A percentile compares a stretch with the other conserved stretches of the same genome.
Conservation (phyloP, 92 coral and sea anemone species). For the Epizoanthus stellaris region DNA sequence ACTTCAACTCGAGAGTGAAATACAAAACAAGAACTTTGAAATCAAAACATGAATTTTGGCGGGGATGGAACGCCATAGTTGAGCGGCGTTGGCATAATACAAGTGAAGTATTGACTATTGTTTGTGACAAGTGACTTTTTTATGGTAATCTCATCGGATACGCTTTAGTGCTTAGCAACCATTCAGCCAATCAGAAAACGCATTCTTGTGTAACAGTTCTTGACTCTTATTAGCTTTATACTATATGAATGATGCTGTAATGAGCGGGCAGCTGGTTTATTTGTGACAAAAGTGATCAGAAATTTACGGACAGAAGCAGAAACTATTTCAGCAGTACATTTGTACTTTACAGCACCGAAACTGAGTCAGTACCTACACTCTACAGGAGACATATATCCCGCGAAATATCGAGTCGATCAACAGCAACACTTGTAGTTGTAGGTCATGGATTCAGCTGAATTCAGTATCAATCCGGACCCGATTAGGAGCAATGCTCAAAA, state of each 20-base stretch:
- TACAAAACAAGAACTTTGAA: too few relatives aligned
- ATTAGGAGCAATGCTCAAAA: conserved; percentile 78
- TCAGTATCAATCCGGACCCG: conserved; percentile 51
- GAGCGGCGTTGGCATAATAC: background rate
- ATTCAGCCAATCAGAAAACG: conserved; percentile 20
- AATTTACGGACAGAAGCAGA: background rate
- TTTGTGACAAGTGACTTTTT: background rate
- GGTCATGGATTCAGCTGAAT: conserved; percentile 1
- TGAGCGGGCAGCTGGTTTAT: conserved; percentile 7
- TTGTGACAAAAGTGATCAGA: background rate
- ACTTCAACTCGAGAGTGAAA: too few relatives aligned
- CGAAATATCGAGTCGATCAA: too few relatives aligned
- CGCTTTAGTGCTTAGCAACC: conserved; percentile 29
- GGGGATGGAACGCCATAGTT: too few relatives aligned
- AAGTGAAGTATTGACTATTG: background rate
- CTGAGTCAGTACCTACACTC: too few relatives aligned
- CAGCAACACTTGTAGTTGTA: too few relatives aligned
- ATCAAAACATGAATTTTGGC: too few relatives aligned
- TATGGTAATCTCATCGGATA: background rate
- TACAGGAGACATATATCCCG: too few relatives aligned
- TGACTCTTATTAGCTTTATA: background rate
- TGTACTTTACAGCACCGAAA: background rate
- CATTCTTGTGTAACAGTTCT: conserved; percentile 24
- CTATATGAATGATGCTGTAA: background rate
- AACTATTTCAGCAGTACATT: background rate